Base-by-base conservation (phyloP, 2,113 vertebrate species). In the Plectropomus leopardus region DNA sequence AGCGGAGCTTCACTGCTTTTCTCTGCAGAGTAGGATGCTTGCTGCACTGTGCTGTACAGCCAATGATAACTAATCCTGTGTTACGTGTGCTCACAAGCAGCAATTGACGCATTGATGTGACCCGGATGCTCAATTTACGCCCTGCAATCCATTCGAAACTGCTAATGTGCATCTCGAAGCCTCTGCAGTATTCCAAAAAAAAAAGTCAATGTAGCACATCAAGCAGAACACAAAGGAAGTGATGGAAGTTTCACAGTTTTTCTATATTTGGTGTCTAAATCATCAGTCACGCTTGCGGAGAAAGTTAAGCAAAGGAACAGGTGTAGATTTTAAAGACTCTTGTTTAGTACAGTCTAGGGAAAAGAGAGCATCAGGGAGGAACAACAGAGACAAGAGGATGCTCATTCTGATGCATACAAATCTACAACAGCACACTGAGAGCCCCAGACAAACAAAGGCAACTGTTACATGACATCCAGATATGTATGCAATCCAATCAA, bases 1-100 rank as follows among this genome's bases (percentile, higher is more conserved):
- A 77, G 61, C 30, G 48, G 60, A 83, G 90, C 80, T 82, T 79
- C 48, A 19, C 28, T 65, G 78, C 81, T 75, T 73, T 19, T n/a
- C 83, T 82, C 78, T 84, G 78, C 70, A 81, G 85, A 88, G 75
- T 23, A 32, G 53, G 67, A 69, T 65, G 86, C 58, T 48, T 57
- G 44, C 79, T 88, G 64, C 70, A 71, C 64, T 75, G 70, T 59
- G 73, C 80, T 55, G 45, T 51, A 55, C 60, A 72, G 73, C 45
- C 63, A 66, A n/a, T 51, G 40, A 47, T 68, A 66, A 57, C 75
- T 30, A 70, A 77, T 68, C 67, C 50, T 14, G 34, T 60, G 30
- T 78, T 73, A 3, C 13, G 51, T 72, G 21, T 32, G 69, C 40
- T 26, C 60, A 40, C 13, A 44, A 30, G 51, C 44, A 45, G 42